Evolutionary conservation across 2,888 invertebrate genomes (phyloP), one percentile per base, ranked within the genome.

Genomic region (Vandiemenella viatica): DNA sequence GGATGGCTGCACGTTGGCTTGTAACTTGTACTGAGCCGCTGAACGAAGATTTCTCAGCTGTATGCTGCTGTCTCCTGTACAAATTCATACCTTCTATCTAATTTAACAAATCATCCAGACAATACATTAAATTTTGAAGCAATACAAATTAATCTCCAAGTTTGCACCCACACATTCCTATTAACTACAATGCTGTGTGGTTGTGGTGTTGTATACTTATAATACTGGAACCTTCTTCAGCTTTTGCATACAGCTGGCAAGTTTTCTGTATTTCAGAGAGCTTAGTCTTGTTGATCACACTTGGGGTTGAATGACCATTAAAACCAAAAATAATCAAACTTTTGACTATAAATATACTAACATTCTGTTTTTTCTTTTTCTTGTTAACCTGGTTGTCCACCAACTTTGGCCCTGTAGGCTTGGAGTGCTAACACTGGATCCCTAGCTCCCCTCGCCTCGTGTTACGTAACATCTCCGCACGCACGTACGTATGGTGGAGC

Each of bases 341-440:
- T 47, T 51, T 45, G 49, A 50, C 50, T 53, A 51, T 51, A 54
- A 52, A 50, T 52, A 50, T 71, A 77, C 77, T 77, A 77, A 77
- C 76, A 75, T 75, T 74, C 76, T 77, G 75, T 77, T 77, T 76
- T 73, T 72, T 74, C 74, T 75, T 75, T 76, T 77, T 66, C 65
- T 67, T 66, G 64, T 76, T 77, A 67, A 68, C 75, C 74, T 72
- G 76, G 76, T 76, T 67, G 65, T 64, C 67, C 65, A 65, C 67
- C 50, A 51, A 51, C 54, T 52, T 52, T 52, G 52, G 54, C 49
- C 54, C 54, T 52, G 67, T 80, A 80, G 80, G 80, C 79, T 74
- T 73, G 73, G 80, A 79, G 80, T 80, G 81, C 80, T 80, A 80
- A 80, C 77, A 56, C 45, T 50, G 52, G 48, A 49, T 49, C 55